Evolutionary conservation across 2,113 vertebrate species (phyloP).

Genomic region (Noturus placidus): DNA sequence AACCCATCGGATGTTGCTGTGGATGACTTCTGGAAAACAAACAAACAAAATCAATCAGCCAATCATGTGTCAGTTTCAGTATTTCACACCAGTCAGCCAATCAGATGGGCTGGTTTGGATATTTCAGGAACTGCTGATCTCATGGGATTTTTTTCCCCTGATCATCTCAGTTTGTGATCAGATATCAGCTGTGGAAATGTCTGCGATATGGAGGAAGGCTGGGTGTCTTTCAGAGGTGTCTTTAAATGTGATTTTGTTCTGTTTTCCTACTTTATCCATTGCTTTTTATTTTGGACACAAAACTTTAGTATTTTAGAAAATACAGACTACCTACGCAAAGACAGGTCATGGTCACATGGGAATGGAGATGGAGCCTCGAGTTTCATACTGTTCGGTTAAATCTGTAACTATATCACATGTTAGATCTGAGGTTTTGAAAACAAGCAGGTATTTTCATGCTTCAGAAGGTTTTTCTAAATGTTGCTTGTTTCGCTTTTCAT

Average conservation of each 20-base stretch:
- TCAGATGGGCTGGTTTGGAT: not conserved
- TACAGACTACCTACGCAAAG: not conserved
- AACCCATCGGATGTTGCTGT: too few species aligned
- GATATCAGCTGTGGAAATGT: not conserved
- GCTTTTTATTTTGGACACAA: not conserved
- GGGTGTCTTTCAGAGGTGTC: not conserved
- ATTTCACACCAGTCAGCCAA: not conserved
- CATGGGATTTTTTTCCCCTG: not conserved
- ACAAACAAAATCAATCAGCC: not conserved
- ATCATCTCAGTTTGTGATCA: not conserved
- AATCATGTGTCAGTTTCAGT: not conserved
- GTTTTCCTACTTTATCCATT: not conserved
- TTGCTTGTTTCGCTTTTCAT: not conserved
- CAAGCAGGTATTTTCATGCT: not conserved
- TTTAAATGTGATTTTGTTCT: not conserved
- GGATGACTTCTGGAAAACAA: too few species aligned
- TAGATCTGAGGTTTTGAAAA: conserved; percentile 2
- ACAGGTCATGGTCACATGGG: not conserved
- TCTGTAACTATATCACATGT: not conserved
- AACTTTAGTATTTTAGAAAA: not conserved
- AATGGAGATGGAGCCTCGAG: not conserved
- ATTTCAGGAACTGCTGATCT: too few species aligned
- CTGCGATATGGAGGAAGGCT: too few species aligned
- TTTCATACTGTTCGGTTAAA: not conserved
- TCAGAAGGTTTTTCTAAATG: not conserved